These are phyloP conservation scores for Glyphotaelius pellucidus DNA, from an alignment of 2,888 invertebrate genomes.

Conservation along the genomic window DNA sequence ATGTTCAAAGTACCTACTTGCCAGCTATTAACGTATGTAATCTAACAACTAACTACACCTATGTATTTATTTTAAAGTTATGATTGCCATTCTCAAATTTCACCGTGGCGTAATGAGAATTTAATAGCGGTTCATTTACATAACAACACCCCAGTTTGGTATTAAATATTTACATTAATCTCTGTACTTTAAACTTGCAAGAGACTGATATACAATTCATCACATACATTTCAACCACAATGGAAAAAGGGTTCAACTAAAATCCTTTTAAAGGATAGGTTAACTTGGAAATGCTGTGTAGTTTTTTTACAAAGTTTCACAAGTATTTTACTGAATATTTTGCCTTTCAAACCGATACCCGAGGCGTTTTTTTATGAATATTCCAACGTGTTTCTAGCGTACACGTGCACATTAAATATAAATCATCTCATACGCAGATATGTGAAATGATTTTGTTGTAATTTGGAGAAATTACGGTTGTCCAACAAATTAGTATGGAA, in stretches of 20 bases:
- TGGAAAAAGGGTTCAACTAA: neutral
- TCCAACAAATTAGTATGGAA: conserved; percentile 24
- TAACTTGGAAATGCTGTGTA: neutral
- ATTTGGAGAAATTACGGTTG: conserved; percentile 23
- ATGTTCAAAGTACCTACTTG: neutral
- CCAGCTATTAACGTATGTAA: neutral
- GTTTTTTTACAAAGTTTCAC: neutral
- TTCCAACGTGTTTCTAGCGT: conserved; percentile 12
- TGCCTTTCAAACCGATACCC: neutral
- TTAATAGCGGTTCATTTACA: conserved; percentile 60
- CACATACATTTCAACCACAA: neutral
- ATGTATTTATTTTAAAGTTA: conserved; percentile 38
- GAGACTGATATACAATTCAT: neutral
- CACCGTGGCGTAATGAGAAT: conserved; percentile 55
- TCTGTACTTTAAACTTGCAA: conserved; percentile 25
- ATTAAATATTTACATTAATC: conserved; percentile 41
- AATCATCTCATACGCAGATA: conserved; percentile 10
- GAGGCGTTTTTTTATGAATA: conserved; percentile 21
- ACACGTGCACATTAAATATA: conserved; percentile 37
- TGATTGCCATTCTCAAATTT: conserved; percentile 38
- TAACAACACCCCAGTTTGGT: conserved; percentile 55
- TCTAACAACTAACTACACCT: neutral
- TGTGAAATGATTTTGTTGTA: conserved; percentile 23
- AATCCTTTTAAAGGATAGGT: neutral
- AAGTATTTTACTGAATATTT: neutral